Base-by-base conservation (phyloP, 2,888 invertebrate genomes). In the Agonopterix heracliana region DNA sequence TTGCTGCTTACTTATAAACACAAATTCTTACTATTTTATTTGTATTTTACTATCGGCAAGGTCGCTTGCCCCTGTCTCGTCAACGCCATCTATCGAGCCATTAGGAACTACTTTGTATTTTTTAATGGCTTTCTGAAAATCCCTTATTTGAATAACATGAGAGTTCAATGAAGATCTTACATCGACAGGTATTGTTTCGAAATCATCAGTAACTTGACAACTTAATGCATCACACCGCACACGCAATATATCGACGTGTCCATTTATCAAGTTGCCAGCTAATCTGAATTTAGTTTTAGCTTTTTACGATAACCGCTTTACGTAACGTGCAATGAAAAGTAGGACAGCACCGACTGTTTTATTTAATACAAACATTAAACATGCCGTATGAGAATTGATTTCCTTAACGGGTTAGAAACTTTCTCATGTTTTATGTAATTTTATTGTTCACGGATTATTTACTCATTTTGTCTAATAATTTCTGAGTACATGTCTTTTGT, bases 301-400 rank as follows among this genome's bases (percentile, higher is more conserved):
- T 61, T 64, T 68, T 57, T 59, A 26, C 59, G 58, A 63, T 71
- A 67, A 63, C 60, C 47, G 51, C 47, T 53, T 73, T 72, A 74
- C 64, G 63, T 69, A 73, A 75, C 57, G 46, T 50, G 51, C 65
- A 71, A 76, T 73, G 69, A 38, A 38, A 38, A n/a, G n/a, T 38
- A 58, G 59, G 38, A 9, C 9, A 38, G 38, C 38, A 38, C 38
- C 38, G 10, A 38, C 38, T 38, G n/a, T 7, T 26, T 26, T 40
- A 17, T 36, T 47, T 50, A 48, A 54, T 54, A 52, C 35, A 49
- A 47, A 52, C 42, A 49, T 46, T 54, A 63, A 67, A 68, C 64
- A 64, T 59, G 57, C 60, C 57, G 57, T 57, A 54, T 44, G 50
- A 54, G 44, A 59, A 55, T 58, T 55, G 52, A 57, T 66, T 67